Percentiles rank a stretch among this genome's conserved stretches.
These are phyloP conservation scores for Drosophila funebris DNA, from an alignment of 1,140 invertebrate species.

Conservation along the genomic window DNA sequence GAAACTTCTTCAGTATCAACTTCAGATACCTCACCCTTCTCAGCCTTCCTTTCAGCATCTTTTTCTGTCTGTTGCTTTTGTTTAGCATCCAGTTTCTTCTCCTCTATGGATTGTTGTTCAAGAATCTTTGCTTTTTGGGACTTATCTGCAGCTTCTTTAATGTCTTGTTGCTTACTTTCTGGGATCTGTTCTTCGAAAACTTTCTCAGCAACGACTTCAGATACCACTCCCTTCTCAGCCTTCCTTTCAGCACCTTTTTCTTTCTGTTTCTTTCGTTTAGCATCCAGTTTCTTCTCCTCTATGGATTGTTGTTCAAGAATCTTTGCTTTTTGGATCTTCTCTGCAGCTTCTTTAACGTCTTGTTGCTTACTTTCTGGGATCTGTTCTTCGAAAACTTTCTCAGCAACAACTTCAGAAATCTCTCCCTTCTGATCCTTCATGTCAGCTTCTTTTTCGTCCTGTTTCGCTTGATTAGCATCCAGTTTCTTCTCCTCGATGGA, in stretches of 20 bases:
- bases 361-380: background rate
- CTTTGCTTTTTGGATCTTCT: background rate
- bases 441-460: background rate
- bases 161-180: background rate
- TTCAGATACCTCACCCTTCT: conserved; percentile 12
- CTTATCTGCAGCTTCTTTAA: conserved; percentile 5
- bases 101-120: conserved; percentile 2
- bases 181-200: conserved; percentile 13
- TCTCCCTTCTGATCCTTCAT: conserved; percentile 3
- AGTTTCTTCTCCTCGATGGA: conserved; percentile 15
- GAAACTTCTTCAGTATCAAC: background rate
- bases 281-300: conserved; percentile 9
- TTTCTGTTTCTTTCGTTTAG: background rate
- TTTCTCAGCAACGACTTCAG: conserved; percentile 27
- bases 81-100: background rate
- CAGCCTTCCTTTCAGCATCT: background rate
- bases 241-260: conserved; percentile 4
- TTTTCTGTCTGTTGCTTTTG: conserved; percentile 1
- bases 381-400: conserved; percentile 1
- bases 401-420: background rate
- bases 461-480: conserved; percentile 9
- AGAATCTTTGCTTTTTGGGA: conserved; percentile 20
- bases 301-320: conserved; percentile 7
- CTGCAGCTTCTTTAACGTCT: background rate
- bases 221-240: conserved; percentile 17